Evolutionary conservation across 1,140 invertebrate species (phyloP).

Genomic region (Stratiolaelaps scimitus): DNA sequence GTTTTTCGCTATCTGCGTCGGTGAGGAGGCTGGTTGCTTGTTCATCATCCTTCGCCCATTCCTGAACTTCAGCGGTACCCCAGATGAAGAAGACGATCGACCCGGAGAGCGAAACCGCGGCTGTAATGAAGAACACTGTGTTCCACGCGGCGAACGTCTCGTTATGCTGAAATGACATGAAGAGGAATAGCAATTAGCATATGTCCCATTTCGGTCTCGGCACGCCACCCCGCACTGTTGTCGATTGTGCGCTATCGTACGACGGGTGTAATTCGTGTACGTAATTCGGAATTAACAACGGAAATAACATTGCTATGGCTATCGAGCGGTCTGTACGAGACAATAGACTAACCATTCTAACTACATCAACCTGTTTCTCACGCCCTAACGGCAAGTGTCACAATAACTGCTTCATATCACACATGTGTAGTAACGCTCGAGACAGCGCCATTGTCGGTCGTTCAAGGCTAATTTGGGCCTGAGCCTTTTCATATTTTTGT

Average conservation of each 20-base stretch:
- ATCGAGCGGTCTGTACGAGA: no score
- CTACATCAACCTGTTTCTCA: no score
- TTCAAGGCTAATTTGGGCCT: no score
- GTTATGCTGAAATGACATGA: background rate
- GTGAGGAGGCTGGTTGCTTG: background rate
- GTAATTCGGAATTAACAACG: background rate
- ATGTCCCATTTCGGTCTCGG: no score
- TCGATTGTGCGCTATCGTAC: background rate
- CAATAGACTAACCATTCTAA: no score
- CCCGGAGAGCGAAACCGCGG: constrained; percentile 1
- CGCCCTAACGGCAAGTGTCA: no score
- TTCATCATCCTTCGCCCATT: constrained; percentile 19
- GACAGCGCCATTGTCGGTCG: no score
- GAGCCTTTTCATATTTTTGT: no score
- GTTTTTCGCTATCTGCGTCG: no score
- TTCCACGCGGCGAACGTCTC: constrained; percentile 17
- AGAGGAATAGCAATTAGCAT: background rate
- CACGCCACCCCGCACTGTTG: background rate
- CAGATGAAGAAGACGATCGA: constrained; percentile 4
- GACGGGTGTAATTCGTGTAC: background rate
- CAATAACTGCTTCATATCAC: no score
- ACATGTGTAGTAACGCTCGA: no score
- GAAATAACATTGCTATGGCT: no score
- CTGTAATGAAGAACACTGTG: background rate
- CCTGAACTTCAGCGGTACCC: constrained; percentile 16